Evolutionary conservation across 2,113 vertebrate species (phyloP), one percentile per base, ranked within the genome.

Genomic region (Lepus timidus): DNA sequence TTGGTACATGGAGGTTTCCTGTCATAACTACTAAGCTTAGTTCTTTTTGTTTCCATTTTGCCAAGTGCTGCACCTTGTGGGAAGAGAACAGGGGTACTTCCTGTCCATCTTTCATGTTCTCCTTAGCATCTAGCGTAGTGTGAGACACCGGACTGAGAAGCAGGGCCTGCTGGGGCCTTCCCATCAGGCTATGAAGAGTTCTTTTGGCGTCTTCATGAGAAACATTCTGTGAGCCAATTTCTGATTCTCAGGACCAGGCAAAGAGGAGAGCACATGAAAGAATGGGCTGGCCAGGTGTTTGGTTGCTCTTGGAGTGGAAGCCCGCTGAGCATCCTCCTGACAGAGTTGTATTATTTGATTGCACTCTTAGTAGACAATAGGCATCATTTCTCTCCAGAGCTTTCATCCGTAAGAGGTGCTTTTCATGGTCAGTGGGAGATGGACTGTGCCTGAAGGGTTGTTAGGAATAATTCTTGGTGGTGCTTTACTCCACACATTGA

Each of bases 341-440:
- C 33, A 51, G 65, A 64, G 51, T 20, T 84, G 16, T 3, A 33
- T 58, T 86, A 44, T 64, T 55, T 74, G 29, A 17, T 9, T 25
- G 31, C 52, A 29, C 33, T 51, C 70, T 62, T 44, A 61, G 23
- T 39, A 71, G 62, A 49, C 22, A 11, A 33, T 29, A n/a, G 33
- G 29, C 39, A 1, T 64, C 58, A 58, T 65, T 75, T 76, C 52
- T 39, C 11, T 92, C 49, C 52, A 73, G 90, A 82, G 29, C 20
- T 90, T 82, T 79, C 31, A 19, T 74, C 84, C 89, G 74, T 33
- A 74, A 79, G 67, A 74, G 39, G 44, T 85, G 27, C 74, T 80
- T 82, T 90, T 82, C 39, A 20, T 23, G 61, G 70, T 76, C 62
- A 12, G 20, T 70, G 31, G 64, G 51, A 86, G 75, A 44, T 82